Base-by-base conservation (phyloP, 2,113 vertebrate genomes). In the Dromiciops gliroides region DNA sequence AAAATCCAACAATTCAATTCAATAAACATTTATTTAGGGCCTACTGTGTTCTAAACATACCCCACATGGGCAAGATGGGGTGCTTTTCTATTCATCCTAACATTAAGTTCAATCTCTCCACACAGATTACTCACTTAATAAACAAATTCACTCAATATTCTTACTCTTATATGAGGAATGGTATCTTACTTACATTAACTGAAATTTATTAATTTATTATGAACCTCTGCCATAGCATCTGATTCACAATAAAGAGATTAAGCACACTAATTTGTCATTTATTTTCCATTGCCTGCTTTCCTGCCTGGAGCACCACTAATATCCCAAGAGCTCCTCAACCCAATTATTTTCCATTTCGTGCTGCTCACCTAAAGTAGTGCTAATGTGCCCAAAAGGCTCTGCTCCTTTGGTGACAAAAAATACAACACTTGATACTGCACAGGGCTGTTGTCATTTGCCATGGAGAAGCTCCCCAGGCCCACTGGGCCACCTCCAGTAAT, bases 201-300 rank as follows among this genome's bases (percentile, higher is more conserved):
- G 89, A 53, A 89, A 14, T 97, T 95, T 96, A 95, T 96, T 67
- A 93, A 96, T 90, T 95, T 47, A 51, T 92, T 89, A 92, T 95
- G 95, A 96, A 94, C 96, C 94, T 93, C 83, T 92, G 94, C 90
- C 0, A 1, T 90, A 75, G 94, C 95, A 96, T 97, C 95, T 56
- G 93, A 95, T 60, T 97, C 94, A 95, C 96, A 97, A 96, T 93
- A 90, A 96, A 95, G 95, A 96, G 96, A 96, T 95, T 96, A 97
- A 91, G 96, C 94, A 89, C 89, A 90, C 96, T 96, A 96, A 96
- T 95, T 96, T 97, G 96, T 94, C 97, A 96, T 95, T 97, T 96
- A 92, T 96, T 97, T 96, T 95, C 75, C 93, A 96, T 89, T 93
- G 95, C 95, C 90, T 91, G 93, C 95, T 95, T 95, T 94, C 93